Base-by-base conservation (phyloP, 2,797 vertebrate genomes). In the Mus minutoides region DNA sequence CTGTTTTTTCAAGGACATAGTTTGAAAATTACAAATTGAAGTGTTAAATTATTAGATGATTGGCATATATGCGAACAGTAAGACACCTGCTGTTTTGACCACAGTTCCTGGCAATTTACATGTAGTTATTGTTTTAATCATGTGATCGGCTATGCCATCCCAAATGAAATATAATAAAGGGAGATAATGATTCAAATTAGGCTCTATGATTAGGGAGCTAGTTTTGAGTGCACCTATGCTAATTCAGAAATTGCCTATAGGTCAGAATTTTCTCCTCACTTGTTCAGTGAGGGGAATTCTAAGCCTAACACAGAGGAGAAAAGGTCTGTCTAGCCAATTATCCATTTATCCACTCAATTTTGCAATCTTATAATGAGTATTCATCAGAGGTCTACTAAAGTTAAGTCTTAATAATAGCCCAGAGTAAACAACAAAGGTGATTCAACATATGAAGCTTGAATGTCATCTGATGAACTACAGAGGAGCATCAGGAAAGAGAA, bases 1-100 rank as follows among this genome's bases (percentile, higher is more conserved):
- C 49, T 80, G 40, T 69, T 93, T 17, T 87, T 78, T 24, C n/a
- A 92, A 89, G 78, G 88, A 87, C 64, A 40, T 4, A 90, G 16
- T 84, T 17, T 84, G 56, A 96, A 82, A 76, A 24, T 75, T 90
- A 64, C 26, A 79, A 88, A 83, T 67, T 88, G 75, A 67, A 92
- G 11, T 94, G 31, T 62, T 22, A 76, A 13, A 13, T 24, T n/a
- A 64, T 64, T 58, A 67, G 73, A 14, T 11, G 58, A 71, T 52
- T 24, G 37, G 34, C 12, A 67, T 2, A 91, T 19, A 84, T 82
- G n/a, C n/a, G 43, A 80, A 16, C 58, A 73, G 49, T 0, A 34
- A 26, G 31, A 1, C 22, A 89, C 16, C 11, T 21, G 22, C 67
- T 73, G 4, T 97, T 40, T 64, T 80, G 31, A 77, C 10, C 40